Evolutionary conservation across 2,888 invertebrate genomes (phyloP).

Genomic region (Xanthorhoe spadicearia): DNA sequence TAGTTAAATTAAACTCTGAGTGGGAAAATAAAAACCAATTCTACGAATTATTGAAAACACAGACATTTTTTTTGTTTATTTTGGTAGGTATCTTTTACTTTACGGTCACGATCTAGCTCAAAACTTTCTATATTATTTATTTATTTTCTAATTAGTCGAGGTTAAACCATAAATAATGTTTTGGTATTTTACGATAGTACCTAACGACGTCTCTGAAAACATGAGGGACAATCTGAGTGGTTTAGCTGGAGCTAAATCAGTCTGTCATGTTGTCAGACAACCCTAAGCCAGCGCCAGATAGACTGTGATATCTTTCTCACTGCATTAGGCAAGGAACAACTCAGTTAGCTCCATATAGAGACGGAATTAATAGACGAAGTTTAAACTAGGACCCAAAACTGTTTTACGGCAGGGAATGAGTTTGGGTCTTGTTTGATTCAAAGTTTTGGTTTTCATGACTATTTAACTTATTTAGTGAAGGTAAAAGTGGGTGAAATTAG

Average conservation of each 20-base stretch:
- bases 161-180: too few species aligned
- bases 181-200: too few species aligned
- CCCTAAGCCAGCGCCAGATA: slow-evolving; percentile 49
- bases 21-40: too few species aligned
- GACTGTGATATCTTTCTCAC: slow-evolving; percentile 48
- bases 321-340: slow-evolving; percentile 44
- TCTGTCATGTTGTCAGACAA: not conserved
- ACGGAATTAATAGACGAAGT: slow-evolving; percentile 43
- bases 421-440: slow-evolving; percentile 16
- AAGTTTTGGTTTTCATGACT: slow-evolving; percentile 12
- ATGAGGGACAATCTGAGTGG: not conserved
- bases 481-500: not conserved
- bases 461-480: not conserved
- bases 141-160: too few species aligned
- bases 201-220: not conserved
- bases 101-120: too few species aligned
- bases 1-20: too few species aligned
- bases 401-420: slow-evolving; percentile 34
- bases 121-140: too few species aligned
- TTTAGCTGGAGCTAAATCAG: not conserved
- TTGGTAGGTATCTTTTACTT: too few species aligned
- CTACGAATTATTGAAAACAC: too few species aligned
- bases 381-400: slow-evolving; percentile 35
- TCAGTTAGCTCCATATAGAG: slow-evolving; percentile 26
- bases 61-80: too few species aligned